Evolutionary conservation across 2,797 vertebrate genomes (phyloP).

Genomic region (Melanotaenia maccullochi): DNA sequence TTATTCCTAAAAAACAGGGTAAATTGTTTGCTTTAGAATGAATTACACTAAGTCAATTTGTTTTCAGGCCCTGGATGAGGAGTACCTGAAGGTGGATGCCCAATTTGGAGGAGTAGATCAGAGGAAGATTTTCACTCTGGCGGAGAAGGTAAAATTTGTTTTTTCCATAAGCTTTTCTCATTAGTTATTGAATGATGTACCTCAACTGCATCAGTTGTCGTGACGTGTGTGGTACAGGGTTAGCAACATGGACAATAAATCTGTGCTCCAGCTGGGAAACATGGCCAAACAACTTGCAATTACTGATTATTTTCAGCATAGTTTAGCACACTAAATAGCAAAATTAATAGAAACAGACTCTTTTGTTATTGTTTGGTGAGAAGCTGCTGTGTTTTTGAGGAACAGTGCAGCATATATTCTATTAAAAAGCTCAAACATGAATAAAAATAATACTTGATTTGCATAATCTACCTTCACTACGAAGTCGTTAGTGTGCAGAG

Average conservation of each 20-base stretch:
- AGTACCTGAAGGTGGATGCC: conserved; percentile 95
- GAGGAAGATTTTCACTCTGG: conserved; percentile 98
- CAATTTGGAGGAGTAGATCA: conserved; percentile 98
- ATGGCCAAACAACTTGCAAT: no score
- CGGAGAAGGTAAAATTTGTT: conserved; percentile 89
- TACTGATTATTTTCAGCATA: neutral
- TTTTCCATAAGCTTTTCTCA: neutral
- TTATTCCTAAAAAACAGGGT: neutral
- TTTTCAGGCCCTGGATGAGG: conserved; percentile 94
- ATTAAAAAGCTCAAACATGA: no score
- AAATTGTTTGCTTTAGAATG: neutral
- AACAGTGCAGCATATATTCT: no score
- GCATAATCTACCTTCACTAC: no score
- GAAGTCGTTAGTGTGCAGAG: no score
- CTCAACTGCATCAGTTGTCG: neutral
- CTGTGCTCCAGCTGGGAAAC: no score
- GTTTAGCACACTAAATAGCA: neutral
- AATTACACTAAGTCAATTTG: neutral
- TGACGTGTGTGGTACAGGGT: neutral
- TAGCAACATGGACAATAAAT: neutral
- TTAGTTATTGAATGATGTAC: neutral
- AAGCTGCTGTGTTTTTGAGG: no score
- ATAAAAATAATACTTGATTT: no score
- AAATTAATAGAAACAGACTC: no score
- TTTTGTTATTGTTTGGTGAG: no score